phyloP scores from a whole-genome alignment of 37 sponge, comb jelly and placozoan genomes.

The Beroe forskalii region DNA sequence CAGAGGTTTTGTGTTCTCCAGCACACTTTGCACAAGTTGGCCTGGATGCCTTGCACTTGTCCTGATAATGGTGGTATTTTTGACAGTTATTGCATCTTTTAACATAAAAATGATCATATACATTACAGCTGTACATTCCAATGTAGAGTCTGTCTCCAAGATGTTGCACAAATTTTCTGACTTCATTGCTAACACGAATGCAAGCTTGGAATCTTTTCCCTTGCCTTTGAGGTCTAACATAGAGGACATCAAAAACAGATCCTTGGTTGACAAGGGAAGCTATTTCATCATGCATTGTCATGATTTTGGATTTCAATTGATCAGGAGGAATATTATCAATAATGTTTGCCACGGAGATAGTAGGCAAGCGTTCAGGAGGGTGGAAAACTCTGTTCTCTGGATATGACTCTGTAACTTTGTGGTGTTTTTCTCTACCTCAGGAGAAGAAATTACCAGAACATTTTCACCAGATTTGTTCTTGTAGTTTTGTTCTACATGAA shows the following conservation, averaged over 20 bases:
- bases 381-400: background rate
- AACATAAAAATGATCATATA: constrained; percentile 2
- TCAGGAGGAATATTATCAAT: background rate
- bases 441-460: background rate
- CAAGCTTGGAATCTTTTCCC: background rate
- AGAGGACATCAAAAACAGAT: background rate
- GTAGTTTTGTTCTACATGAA: background rate
- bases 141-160: constrained; percentile 3
- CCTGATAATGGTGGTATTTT: background rate
- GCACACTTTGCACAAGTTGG: background rate
- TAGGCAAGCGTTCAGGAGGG: background rate
- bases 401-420: background rate
- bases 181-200: background rate
- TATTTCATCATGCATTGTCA: background rate
- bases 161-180: background rate
- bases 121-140: background rate
- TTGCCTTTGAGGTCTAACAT: background rate
- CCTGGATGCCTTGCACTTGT: background rate
- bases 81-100: constrained; percentile 36
- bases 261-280: background rate
- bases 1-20: background rate
- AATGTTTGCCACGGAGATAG: background rate
- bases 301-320: background rate
- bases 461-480: background rate
- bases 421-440: background rate